Percentiles rank a stretch among this genome's conserved stretches.
phyloP scores from a whole-genome alignment of 2,797 vertebrate genomes.

The Erithacus rubecula region DNA sequence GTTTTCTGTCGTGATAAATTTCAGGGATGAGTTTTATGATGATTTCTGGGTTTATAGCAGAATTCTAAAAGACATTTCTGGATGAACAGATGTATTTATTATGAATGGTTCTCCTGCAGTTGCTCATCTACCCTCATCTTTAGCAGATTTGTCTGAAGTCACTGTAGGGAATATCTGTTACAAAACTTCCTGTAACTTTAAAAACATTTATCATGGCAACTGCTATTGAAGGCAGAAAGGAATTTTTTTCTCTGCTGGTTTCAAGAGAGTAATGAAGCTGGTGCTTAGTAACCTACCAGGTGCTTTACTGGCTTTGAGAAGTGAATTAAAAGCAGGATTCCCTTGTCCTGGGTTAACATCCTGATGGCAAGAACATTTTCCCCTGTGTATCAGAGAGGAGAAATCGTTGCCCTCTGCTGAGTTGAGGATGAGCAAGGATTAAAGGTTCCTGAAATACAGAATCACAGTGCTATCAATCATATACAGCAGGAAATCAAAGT shows the following conservation, averaged over 20 bases:
- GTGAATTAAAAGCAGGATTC: background rate
- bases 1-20: background rate
- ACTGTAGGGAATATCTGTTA: background rate
- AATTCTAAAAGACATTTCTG: background rate
- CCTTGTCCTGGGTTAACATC: background rate
- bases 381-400: background rate
- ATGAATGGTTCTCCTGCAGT: background rate
- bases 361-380: background rate
- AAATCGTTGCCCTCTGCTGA: background rate
- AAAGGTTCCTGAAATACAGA: background rate
- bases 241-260: background rate
- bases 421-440: background rate
- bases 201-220: background rate
- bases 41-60: background rate
- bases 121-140: background rate
- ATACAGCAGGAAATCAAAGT: background rate
- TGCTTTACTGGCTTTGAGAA: background rate
- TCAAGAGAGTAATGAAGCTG: background rate
- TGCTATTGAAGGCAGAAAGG: background rate
- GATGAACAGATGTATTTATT: background rate
- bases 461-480: fast-evolving
- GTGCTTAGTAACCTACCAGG: background rate
- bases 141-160: background rate
- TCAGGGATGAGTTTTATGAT: background rate
- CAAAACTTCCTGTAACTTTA: background rate